Conservation (phyloP, 2,888 invertebrate genomes). For the Drosophila robusta region DNA sequence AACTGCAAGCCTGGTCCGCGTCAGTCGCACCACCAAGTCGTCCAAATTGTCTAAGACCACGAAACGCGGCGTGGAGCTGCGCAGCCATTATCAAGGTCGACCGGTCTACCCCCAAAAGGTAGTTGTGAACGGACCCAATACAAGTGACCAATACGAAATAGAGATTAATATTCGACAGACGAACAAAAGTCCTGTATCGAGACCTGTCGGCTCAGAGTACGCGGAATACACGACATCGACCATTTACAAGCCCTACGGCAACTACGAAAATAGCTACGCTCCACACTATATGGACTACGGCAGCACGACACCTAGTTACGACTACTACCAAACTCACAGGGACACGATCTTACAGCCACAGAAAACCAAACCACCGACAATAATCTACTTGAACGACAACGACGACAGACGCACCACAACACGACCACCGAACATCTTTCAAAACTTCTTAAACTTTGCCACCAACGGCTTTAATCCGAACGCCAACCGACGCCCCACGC, state of each 20-base stretch:
- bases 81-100: slow-evolving; percentile 74
- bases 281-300: slow-evolving; percentile 60
- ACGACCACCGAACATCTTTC: slow-evolving; percentile 78
- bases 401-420: slow-evolving; percentile 74
- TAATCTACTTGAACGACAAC: slow-evolving; percentile 83
- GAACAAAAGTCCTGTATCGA: slow-evolving; percentile 67
- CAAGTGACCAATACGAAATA: slow-evolving; percentile 83
- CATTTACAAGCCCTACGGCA: slow-evolving; percentile 68
- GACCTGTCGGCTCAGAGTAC: slow-evolving; percentile 44
- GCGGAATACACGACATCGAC: slow-evolving; percentile 70
- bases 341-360: slow-evolving; percentile 48
- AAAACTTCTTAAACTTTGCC: slow-evolving; percentile 79
- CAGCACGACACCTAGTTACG: slow-evolving; percentile 63
- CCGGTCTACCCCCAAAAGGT: slow-evolving; percentile 82
- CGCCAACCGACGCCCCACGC: slow-evolving; percentile 45
- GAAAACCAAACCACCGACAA: slow-evolving; percentile 83
- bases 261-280: slow-evolving; percentile 67
- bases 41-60: slow-evolving; percentile 63
- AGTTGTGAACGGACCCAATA: slow-evolving; percentile 75
- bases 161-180: slow-evolving; percentile 85
- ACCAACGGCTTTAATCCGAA: slow-evolving; percentile 64
- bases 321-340: slow-evolving; percentile 53
- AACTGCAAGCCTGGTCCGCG: slow-evolving; percentile 13
- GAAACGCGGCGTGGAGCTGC: slow-evolving; percentile 70
- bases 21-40: slow-evolving; percentile 37